Evolutionary conservation across 2,888 invertebrate genomes (phyloP).

Genomic region (Phengaris arion): DNA sequence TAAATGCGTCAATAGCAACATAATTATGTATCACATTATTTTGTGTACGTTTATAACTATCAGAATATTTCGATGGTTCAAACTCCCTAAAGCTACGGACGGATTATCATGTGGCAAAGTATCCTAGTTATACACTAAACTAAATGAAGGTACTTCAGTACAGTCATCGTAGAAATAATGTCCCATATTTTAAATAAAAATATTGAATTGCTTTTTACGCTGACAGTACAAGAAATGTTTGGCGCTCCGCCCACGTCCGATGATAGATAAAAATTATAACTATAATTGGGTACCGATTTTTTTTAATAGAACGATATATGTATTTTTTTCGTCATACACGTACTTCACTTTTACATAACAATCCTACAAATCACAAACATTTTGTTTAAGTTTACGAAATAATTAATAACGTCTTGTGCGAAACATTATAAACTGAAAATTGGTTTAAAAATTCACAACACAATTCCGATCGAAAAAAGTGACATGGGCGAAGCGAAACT

Average conservation of each 20-base stretch:
- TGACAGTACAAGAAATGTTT: slow-evolving; percentile 13
- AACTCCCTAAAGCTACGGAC: slow-evolving; percentile 33
- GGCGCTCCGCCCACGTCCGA: background rate
- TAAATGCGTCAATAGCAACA: slow-evolving; percentile 70
- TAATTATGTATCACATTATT: slow-evolving; percentile 66
- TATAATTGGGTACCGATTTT: background rate
- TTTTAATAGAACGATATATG: too few relatives aligned
- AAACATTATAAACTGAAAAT: background rate
- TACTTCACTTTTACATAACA: too few relatives aligned
- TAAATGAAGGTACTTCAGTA: background rate
- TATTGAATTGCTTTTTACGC: slow-evolving; percentile 4
- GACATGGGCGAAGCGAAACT: slow-evolving; percentile 16
- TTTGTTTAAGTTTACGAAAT: too few relatives aligned
- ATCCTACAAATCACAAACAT: too few relatives aligned
- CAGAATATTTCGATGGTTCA: slow-evolving; percentile 23
- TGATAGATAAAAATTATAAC: background rate
- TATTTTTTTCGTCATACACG: background rate
- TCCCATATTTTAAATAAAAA: slow-evolving; percentile 31
- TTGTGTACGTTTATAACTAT: slow-evolving; percentile 59
- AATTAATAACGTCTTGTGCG: background rate
- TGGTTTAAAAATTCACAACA: slow-evolving; percentile 1
- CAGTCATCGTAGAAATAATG: slow-evolving; percentile 28
- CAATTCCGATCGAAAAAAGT: slow-evolving; percentile 22
- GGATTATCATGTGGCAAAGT: slow-evolving; percentile 38
- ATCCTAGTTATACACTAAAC: slow-evolving; percentile 45